Percentiles rank a stretch among this genome's conserved stretches.
phyloP scores from a whole-genome alignment of 23 tunicate species.

The Styela clava region DNA sequence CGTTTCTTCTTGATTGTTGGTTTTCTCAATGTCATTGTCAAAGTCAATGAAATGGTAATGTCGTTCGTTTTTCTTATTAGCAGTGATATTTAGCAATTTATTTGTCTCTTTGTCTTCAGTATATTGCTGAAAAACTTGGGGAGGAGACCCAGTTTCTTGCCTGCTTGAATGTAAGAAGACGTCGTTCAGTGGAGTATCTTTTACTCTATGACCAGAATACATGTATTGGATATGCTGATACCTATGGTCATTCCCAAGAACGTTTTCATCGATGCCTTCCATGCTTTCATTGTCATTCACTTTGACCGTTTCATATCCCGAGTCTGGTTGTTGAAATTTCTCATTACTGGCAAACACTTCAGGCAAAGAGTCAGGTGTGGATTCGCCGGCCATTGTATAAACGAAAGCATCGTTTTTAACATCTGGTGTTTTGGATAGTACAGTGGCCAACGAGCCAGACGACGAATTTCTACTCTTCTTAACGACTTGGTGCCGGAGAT shows the following conservation, averaged over 20 bases:
- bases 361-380: not conserved
- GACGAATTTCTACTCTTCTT: slow-evolving; percentile 15
- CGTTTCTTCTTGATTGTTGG: too few relatives aligned
- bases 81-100: too few relatives aligned
- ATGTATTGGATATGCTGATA: slow-evolving; percentile 9
- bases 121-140: too few relatives aligned
- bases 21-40: not conserved
- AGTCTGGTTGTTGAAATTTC: not conserved
- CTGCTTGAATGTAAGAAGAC: too few relatives aligned
- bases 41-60: not conserved
- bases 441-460: slow-evolving; percentile 19
- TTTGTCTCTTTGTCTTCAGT: too few relatives aligned
- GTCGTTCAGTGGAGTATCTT: too few relatives aligned
- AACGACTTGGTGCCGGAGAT: not conserved
- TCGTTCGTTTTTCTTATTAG: not conserved
- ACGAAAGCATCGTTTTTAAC: not conserved
- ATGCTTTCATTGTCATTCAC: not conserved
- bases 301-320: not conserved
- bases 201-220: slow-evolving; percentile 11
- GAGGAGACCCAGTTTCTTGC: too few relatives aligned
- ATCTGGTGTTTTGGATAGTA: not conserved
- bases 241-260: not conserved
- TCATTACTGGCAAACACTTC: not conserved
- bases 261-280: not conserved
- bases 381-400: not conserved